Evolutionary conservation across 2,113 vertebrate genomes (phyloP).

Genomic region (Coturnix japonica): DNA sequence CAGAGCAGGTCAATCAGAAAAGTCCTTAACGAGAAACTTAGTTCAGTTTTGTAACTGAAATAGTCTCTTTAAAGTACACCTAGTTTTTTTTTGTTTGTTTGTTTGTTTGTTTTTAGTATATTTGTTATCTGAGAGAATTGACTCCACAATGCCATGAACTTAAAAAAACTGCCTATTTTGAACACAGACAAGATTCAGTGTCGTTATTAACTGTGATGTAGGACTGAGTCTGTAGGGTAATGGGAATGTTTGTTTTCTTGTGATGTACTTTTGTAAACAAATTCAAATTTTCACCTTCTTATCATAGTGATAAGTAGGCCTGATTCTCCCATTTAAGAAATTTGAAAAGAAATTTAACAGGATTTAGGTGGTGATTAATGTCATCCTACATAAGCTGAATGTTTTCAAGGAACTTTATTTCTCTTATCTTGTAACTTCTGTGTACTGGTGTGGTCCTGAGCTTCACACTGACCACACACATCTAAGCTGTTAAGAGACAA

Average conservation of each 20-base stretch:
- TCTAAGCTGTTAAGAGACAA: not conserved
- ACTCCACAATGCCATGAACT: not conserved
- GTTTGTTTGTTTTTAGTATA: not conserved
- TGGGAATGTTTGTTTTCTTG: not conserved
- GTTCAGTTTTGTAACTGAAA: not conserved
- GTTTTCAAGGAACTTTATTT: not conserved
- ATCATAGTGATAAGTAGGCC: not conserved
- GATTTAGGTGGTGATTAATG: not conserved
- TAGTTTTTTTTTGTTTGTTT: not conserved
- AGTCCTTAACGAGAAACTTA: not conserved
- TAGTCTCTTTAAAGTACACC: not conserved
- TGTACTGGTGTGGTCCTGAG: not conserved
- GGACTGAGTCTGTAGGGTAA: not conserved
- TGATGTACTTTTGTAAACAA: not conserved
- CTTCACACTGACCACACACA: fast-evolving
- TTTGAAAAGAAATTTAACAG: not conserved
- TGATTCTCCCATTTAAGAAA: not conserved
- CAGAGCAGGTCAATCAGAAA: not conserved
- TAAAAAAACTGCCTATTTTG: not conserved
- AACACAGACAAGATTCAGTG: not conserved
- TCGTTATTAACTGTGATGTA: not conserved
- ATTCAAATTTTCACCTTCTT: not conserved
- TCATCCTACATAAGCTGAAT: not conserved
- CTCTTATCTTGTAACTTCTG: not conserved
- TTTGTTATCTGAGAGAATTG: not conserved